Percentiles rank a stretch among this genome's conserved stretches.
Evolutionary conservation across 1,140 invertebrate species (phyloP).

Genomic region (Tetramorium simillimum): DNA sequence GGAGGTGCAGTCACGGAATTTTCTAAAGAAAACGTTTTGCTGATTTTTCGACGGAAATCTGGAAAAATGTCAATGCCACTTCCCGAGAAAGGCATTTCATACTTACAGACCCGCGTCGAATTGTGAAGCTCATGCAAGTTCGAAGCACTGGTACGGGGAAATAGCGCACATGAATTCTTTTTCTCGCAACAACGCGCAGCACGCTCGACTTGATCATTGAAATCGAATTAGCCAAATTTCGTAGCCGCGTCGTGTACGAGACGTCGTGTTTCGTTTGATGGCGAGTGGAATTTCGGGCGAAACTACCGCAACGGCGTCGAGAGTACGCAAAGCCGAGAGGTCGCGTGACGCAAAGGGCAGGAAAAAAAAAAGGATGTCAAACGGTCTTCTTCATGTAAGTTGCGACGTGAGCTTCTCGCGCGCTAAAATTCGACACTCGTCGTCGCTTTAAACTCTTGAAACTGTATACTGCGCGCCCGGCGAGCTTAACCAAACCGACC

Average conservation of each 20-base stretch:
- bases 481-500: constrained; percentile 11
- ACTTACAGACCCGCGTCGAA: constrained; percentile 31
- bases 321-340: constrained; percentile 12
- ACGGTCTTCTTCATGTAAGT: neutral
- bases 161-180: constrained; percentile 15
- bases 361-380: neutral
- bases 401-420: neutral
- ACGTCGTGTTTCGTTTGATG: neutral
- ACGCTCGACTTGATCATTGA: constrained; percentile 9
- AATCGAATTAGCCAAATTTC: constrained; percentile 62
- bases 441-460: constrained; percentile 27
- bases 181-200: constrained; percentile 17
- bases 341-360: neutral
- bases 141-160: neutral
- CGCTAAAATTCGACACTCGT: constrained; percentile 2
- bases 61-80: constrained; percentile 57
- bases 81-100: constrained; percentile 31
- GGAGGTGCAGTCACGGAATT: constrained; percentile 13
- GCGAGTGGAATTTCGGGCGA: neutral
- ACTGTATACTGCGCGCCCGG: neutral
- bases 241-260: neutral
- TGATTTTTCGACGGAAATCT: constrained; percentile 46
- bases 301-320: neutral
- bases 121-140: constrained; percentile 35
- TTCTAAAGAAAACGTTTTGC: constrained; percentile 30